These are phyloP conservation scores for Sebastes goodei DNA, from an alignment of 2,797 vertebrate species.

Conservation along the genomic window DNA sequence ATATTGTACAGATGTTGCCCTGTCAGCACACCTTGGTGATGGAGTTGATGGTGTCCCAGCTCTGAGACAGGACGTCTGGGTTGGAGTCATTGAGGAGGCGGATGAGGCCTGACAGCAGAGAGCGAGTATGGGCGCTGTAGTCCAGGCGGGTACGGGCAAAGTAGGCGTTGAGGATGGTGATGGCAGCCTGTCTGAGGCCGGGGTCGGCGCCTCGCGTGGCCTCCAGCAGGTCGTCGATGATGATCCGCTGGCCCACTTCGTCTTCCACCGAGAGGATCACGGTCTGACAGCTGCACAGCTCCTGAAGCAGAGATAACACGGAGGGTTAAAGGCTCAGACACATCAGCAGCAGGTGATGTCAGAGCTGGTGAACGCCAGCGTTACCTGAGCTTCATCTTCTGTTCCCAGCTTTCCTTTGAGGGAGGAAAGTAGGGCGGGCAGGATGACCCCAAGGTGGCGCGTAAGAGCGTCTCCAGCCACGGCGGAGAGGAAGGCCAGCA, in stretches of 20 bases:
- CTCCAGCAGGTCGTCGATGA: slow-evolving; percentile 95
- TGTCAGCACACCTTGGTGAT: slow-evolving; percentile 90
- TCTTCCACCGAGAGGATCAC: slow-evolving; percentile 97
- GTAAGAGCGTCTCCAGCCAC: slow-evolving; percentile 97
- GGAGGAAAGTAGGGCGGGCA: slow-evolving; percentile 93
- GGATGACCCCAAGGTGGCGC: slow-evolving; percentile 93
- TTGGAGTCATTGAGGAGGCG: slow-evolving; percentile 94
- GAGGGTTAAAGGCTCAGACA: background rate
- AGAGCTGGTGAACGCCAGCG: background rate
- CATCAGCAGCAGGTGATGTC: background rate
- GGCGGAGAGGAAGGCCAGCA: slow-evolving; percentile 95
- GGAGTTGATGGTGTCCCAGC: slow-evolving; percentile 97
- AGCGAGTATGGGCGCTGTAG: slow-evolving; percentile 90
- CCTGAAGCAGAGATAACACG: slow-evolving; percentile 68
- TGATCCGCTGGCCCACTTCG: slow-evolving; percentile 93
- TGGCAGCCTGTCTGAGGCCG: slow-evolving; percentile 91
- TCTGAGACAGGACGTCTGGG: slow-evolving; percentile 90
- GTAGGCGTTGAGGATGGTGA: slow-evolving; percentile 93
- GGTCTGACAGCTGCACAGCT: slow-evolving; percentile 93
- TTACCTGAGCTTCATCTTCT: slow-evolving; percentile 89
- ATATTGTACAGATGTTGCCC: background rate
- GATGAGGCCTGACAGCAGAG: slow-evolving; percentile 92
- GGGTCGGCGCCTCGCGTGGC: slow-evolving; percentile 89
- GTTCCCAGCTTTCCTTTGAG: slow-evolving; percentile 93
- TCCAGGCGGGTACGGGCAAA: slow-evolving; percentile 94